Base-by-base conservation (phyloP, 2,888 invertebrate genomes). In the Seira musarum region DNA sequence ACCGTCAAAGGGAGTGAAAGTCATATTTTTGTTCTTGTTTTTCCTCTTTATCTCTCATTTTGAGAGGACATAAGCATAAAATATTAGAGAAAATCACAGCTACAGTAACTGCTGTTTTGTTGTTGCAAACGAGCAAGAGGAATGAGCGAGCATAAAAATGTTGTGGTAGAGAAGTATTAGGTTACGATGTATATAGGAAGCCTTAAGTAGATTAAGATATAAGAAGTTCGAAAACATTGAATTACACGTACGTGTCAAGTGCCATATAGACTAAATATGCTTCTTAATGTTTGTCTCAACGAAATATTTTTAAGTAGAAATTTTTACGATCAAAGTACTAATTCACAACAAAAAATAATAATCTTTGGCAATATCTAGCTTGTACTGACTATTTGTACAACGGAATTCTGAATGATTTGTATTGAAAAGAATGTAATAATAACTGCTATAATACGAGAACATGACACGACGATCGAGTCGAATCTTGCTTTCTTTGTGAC, bases 291-390 rank as follows among this genome's bases (percentile, higher is more conserved):
- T 30, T 73, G 68, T 80, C 80, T 80, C 80, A 80, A 80, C 80
- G 80, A 57, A 19, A 80, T 75, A 80, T 80, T 80, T 80, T 80
- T 80, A 80, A 80, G 80, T 80, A 70, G 71, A 49, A 49, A 75
- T 75, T 75, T 80, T 80, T 68, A 68, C 40, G 25, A 3, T 49
- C 6, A 49, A n/a, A n/a, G 17, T 49, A 49, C 13, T 13, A 49
- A n/a, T 49, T 49, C 17, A 49, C 15, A n/a, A 49, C 49, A 49
- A 49, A 2, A n/a, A 8, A 49, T 49, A n/a, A 2, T 49, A n/a
- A 49, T n/a, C 2, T 49, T 49, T 2, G 15, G 17, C 49, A 49
- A 13, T 13, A 13, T n/a, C 17, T n/a, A n/a, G n/a, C n/a, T n/a
- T n/a, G n/a, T n/a, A n/a, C n/a, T n/a, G n/a, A n/a, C n/a, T n/a